Evolutionary conservation across 2,888 invertebrate species (phyloP), one percentile per base, ranked within the genome.

Genomic region (Oligia fasciuncula): DNA sequence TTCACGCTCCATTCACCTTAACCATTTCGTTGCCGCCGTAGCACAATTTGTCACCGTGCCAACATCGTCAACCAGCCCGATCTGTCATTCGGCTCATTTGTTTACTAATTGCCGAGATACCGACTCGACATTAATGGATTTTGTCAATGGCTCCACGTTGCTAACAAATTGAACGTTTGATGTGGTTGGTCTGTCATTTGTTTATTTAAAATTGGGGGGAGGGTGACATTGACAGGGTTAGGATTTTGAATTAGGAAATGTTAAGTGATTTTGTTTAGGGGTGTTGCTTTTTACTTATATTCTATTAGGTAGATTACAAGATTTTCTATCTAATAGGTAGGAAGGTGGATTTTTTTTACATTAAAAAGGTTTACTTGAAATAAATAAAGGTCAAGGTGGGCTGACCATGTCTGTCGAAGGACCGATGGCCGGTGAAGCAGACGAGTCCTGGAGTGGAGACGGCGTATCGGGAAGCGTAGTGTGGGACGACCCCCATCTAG

Each of bases 1-100:
- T 85, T 63, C 62, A 73, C 40, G 49, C 46, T 70, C 62, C 81
- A 85, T 65, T 76, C 86, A 78, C 80, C 87, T 81, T 83, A 80
- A 87, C 73, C 57, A 69, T 84, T 87, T 83, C 89, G 63, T 60
- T 88, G 84, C 86, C 90, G 79, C 86, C 84, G 75, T 65, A 73
- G 69, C 66, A 62, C 75, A 19, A 79, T 93, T 94, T 96, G 96
- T 94, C 96, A 94, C 93, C 89, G 77, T 96, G 96, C 96, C 96
- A 96, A 94, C 94, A 73, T 51, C 73, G 81, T 71, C 80, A 84
- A 86, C 87, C 90, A 92, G 92, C 92, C 90, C 92, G 92, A 95
- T 96, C 96, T 96, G 96, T 96, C 97, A 95, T 92, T 94, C 91
- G 95, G 86, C 94, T 95, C 96, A 95, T 96, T 95, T 96, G 96